A percentile compares a stretch with the other conserved stretches of the same genome.
Evolutionary conservation across 2,888 invertebrate species (phyloP).

Genomic region (Drosophila gaucha): DNA sequence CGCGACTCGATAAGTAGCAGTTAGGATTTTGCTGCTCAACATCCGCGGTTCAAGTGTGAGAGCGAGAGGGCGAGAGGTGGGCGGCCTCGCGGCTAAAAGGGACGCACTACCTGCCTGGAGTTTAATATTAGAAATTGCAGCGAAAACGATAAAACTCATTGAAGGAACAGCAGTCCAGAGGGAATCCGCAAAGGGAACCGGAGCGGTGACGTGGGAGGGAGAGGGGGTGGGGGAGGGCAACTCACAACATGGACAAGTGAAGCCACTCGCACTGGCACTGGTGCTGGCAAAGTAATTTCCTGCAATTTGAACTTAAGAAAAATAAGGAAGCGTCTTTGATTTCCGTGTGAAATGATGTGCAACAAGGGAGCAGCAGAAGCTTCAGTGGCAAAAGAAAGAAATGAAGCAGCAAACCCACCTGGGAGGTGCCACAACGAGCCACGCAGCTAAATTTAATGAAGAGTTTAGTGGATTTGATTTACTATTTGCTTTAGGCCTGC

Average conservation of each 20-base stretch:
- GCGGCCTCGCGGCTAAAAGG: not conserved
- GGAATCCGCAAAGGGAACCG: slow-evolving; percentile 4
- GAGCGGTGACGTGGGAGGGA: not conserved
- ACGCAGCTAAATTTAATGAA: slow-evolving; percentile 47
- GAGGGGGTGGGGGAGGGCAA: not conserved
- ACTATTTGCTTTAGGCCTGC: slow-evolving; percentile 85
- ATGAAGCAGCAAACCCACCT: not conserved
- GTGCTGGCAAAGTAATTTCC: slow-evolving; percentile 76
- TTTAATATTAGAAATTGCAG: slow-evolving; percentile 73
- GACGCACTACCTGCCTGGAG: slow-evolving; percentile 56
- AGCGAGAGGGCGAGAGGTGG: no score
- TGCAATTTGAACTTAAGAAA: slow-evolving; percentile 80
- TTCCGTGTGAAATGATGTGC: slow-evolving; percentile 80
- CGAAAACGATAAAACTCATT: slow-evolving; percentile 58
- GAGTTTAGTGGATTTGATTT: slow-evolving; percentile 74
- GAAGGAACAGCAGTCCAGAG: slow-evolving; percentile 22
- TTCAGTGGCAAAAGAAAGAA: slow-evolving; percentile 1
- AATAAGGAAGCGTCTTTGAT: slow-evolving; percentile 80
- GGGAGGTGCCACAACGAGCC: not conserved
- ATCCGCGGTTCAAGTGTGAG: slow-evolving; percentile 47
- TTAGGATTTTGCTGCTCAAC: slow-evolving; percentile 70
- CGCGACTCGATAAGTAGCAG: slow-evolving; percentile 76
- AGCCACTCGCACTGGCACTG: slow-evolving; percentile 43
- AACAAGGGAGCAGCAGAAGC: slow-evolving; percentile 21
- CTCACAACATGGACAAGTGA: slow-evolving; percentile 33